Evolutionary conservation across 1,140 invertebrate species (phyloP), one percentile per base, ranked within the genome.

Genomic region (Aporrectodea caliginosa): DNA sequence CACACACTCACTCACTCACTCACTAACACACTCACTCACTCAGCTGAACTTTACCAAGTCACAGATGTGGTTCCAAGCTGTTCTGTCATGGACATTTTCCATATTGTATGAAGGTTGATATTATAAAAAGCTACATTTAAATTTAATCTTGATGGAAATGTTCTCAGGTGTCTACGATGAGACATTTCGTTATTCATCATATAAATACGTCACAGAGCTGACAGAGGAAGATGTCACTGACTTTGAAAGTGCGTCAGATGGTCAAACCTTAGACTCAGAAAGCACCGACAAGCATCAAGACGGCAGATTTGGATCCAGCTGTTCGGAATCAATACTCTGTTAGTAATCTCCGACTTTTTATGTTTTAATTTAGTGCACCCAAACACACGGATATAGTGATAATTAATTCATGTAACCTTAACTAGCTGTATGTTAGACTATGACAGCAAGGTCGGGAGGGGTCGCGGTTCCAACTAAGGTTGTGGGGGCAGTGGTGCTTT

Each of bases 121-220:
- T 22, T 22, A 12, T 58, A 58, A 22, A 6, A 58, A 22, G 43
- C 43, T 58, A 22, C 43, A 58, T 58, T 58, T n/a, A n/a, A 58
- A 58, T 58, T 6, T 12, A 12, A 58, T 22, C 22, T 58, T 58
- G 43, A 6, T 58, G 6, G 43, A 6, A 12, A n/a, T 32, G 1
- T 43, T 27, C 35, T 43, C 75, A 77, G 91, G 92, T n/a, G 86
- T 93, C 68, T 93, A 94, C 83, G 89, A 91, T 73, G 92, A 92
- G 58, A 91, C 92, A 75, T 94, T 93, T 84, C 90, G 90, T n/a
- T 90, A 90, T 58, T 91, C 90, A 2, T 90, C 91, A 33, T 95
- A 93, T 91, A 92, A 94, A 29, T 93, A 93, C 82, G 92, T 94
- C 69, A 91, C 92, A 0, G 93, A 93, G 80, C 88, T 91, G 35